Conservation (phyloP, 1,140 invertebrate species). For the Aphidius ervi region DNA sequence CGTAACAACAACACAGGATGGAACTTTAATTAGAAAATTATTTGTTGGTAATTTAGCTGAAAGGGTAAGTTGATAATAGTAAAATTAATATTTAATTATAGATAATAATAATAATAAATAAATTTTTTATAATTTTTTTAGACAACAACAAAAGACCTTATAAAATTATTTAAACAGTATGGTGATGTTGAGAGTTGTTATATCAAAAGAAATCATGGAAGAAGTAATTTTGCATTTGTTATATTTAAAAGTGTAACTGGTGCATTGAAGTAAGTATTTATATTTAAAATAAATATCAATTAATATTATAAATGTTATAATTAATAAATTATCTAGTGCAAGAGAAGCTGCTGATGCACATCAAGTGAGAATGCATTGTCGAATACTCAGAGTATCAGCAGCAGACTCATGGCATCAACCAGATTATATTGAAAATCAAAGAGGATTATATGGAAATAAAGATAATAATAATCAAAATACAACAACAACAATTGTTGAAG, state of each 20-base stretch:
- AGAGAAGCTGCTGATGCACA: constrained; percentile 32
- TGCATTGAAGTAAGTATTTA: constrained; percentile 37
- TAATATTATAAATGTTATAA: constrained; percentile 10
- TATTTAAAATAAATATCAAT: constrained; percentile 8
- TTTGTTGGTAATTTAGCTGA: constrained; percentile 47
- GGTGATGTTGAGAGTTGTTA: constrained; percentile 44
- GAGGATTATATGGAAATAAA: constrained; percentile 28
- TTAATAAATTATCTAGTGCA: constrained; percentile 30
- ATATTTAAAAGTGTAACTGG: constrained; percentile 34
- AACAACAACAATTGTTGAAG: constrained; percentile 14
- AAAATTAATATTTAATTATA: constrained; percentile 1
- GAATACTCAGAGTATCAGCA: constrained; percentile 39
- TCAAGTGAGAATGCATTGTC: constrained; percentile 40
- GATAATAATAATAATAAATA: constrained; percentile 10
- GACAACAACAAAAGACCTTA: constrained; percentile 43
- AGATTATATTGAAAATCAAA: constrained; percentile 40
- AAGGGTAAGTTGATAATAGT: constrained; percentile 25
- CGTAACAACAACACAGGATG: constrained; percentile 27
- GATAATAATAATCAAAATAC: constrained; percentile 21
- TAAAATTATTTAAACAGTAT: constrained; percentile 39
- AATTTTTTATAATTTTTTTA: constrained; percentile 25
- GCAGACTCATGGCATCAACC: constrained; percentile 52
- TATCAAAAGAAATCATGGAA: constrained; percentile 37
- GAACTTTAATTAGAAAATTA: constrained; percentile 44
- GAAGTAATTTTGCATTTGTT: constrained; percentile 45